phyloP scores from a whole-genome alignment of 2,888 invertebrate species.

The Epirrhoe tristata region DNA sequence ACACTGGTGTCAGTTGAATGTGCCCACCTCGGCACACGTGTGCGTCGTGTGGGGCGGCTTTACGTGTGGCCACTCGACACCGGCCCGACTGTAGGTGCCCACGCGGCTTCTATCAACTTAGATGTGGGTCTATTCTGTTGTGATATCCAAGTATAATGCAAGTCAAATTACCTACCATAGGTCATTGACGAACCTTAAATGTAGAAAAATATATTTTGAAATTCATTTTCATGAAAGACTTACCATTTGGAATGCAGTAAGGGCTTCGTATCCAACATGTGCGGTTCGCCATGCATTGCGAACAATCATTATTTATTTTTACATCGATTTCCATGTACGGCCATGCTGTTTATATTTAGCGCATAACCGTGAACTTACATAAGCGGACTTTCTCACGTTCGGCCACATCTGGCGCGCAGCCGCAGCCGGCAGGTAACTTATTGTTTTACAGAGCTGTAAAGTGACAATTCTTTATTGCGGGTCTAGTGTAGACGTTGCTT shows the following conservation, averaged over 20 bases:
- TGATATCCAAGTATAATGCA: background rate
- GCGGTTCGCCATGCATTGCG: constrained; percentile 12
- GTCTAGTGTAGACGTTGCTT: constrained; percentile 23
- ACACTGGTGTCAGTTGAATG: constrained; percentile 23
- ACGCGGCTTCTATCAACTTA: background rate
- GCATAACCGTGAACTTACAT: constrained; percentile 18
- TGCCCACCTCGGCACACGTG: constrained; percentile 35
- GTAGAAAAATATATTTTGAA: too few species aligned
- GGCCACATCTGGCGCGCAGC: constrained; percentile 59
- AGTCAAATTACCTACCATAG: too few species aligned
- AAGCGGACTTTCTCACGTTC: constrained; percentile 44
- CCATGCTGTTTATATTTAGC: constrained; percentile 28
- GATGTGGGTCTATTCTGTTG: constrained; percentile 2
- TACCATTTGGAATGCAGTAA: background rate
- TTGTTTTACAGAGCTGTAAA: constrained; percentile 49
- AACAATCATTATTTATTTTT: constrained; percentile 25
- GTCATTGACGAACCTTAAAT: too few species aligned
- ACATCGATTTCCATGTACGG: constrained; percentile 23
- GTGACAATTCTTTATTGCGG: constrained; percentile 41
- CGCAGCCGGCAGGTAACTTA: constrained; percentile 54
- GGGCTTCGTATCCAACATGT: constrained; percentile 7
- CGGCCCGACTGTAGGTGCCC: constrained; percentile 15
- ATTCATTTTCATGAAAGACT: too few species aligned
- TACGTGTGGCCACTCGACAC: constrained; percentile 22
- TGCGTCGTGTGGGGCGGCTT: constrained; percentile 28